Conservation (phyloP, 2,888 invertebrate species). For the Odontocolon sp. region DNA sequence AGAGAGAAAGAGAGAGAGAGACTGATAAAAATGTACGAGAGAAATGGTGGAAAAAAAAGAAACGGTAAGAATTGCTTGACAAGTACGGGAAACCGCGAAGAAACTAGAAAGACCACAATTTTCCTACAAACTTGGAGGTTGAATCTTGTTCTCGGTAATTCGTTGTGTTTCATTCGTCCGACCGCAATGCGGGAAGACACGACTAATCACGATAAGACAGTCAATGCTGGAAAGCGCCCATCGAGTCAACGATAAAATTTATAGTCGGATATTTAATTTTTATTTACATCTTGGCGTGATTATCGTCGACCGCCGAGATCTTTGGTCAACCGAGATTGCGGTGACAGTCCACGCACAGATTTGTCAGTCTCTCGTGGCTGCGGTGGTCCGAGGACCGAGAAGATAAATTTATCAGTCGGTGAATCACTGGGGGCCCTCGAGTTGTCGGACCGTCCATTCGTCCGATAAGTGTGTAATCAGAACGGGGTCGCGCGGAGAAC, state of each 20-base stretch:
- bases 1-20: too few relatives aligned
- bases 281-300: not conserved
- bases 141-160: slow-evolving; percentile 17
- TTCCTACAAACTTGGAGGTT: slow-evolving; percentile 1
- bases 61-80: not conserved
- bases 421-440: not conserved
- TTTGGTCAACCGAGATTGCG: slow-evolving; percentile 1
- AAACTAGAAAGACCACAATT: slow-evolving; percentile 15
- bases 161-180: not conserved
- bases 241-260: slow-evolving; percentile 3
- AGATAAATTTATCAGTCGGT: slow-evolving; percentile 39
- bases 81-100: not conserved
- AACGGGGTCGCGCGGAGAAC: not conserved
- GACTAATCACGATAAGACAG: not conserved
- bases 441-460: not conserved
- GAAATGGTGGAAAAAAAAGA: not conserved
- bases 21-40: not conserved
- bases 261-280: slow-evolving; percentile 34
- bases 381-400: not conserved
- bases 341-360: slow-evolving; percentile 2
- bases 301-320: not conserved
- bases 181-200: slow-evolving; percentile 2
- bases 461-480: slow-evolving; percentile 20
- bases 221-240: not conserved
- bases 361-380: not conserved